phyloP scores from a whole-genome alignment of 2,113 vertebrate genomes.

The Chlamydotis undulata region DNA sequence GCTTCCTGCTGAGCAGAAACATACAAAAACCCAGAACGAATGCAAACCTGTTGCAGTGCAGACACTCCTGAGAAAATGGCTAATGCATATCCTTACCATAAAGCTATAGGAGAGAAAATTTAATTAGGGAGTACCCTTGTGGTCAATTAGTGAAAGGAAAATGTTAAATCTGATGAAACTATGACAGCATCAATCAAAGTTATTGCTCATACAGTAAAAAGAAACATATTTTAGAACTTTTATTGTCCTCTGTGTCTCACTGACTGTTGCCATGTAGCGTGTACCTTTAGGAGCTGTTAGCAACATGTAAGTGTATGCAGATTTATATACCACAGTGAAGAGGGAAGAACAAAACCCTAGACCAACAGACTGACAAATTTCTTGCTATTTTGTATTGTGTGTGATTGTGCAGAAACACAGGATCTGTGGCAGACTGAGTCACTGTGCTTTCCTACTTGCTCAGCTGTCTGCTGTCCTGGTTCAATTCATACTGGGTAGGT shows the following conservation, averaged over 20 bases:
- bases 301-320: background rate
- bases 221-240: background rate
- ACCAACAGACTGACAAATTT: background rate
- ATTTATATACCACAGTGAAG: background rate
- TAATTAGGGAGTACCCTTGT: conserved; percentile 28
- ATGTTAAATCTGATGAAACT: background rate
- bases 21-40: background rate
- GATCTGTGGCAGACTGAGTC: background rate
- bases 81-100: background rate
- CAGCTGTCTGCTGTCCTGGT: background rate
- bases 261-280: rapidly evolving
- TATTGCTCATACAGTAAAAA: background rate
- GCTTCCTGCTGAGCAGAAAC: background rate
- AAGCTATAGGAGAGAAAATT: background rate
- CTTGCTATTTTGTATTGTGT: background rate
- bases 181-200: background rate
- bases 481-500: background rate
- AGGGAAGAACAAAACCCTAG: background rate
- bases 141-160: background rate
- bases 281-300: background rate
- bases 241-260: background rate
- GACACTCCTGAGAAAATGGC: background rate
- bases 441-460: background rate
- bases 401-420: background rate
- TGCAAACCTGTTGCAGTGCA: background rate